Evolutionary conservation across 2,113 vertebrate species (phyloP).

Genomic region (Clarias macrocephalus): DNA sequence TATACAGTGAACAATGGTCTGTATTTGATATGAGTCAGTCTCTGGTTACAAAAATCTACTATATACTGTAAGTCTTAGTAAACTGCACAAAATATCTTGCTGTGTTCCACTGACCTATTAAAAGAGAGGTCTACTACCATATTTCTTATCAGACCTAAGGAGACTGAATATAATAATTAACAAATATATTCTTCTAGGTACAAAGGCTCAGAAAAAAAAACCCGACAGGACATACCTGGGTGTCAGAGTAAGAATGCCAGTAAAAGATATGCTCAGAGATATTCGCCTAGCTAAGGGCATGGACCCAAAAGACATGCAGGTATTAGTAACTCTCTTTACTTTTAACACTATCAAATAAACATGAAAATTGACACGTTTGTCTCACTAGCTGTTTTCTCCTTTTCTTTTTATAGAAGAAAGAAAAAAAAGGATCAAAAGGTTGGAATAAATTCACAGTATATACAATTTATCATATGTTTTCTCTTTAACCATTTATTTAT

Average conservation of each 20-base stretch:
- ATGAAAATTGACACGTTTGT: background rate
- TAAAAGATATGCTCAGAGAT: conserved; percentile 78
- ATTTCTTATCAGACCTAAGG: background rate
- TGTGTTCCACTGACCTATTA: background rate
- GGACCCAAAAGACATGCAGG: conserved; percentile 65
- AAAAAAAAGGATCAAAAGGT: conserved; percentile 59
- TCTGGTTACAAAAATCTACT: background rate
- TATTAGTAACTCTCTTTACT: conserved; percentile 50
- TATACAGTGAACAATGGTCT: background rate
- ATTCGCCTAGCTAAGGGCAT: conserved; percentile 72
- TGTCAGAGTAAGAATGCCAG: conserved; percentile 83
- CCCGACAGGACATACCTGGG: conserved; percentile 77
- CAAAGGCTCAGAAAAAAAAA: conserved; percentile 48
- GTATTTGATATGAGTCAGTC: background rate
- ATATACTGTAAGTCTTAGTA: background rate
- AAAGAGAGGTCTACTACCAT: background rate
- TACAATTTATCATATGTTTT: background rate
- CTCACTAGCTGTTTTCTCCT: background rate
- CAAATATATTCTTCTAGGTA: conserved; percentile 53
- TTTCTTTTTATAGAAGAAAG: conserved; percentile 26
- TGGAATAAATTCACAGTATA: conserved; percentile 35
- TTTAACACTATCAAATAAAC: background rate
- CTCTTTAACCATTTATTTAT: background rate
- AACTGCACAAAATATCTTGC: background rate
- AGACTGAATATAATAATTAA: background rate